Evolutionary conservation across 2,797 vertebrate species (phyloP), one percentile per base, ranked within the genome.

Genomic region (Falco cherrug): DNA sequence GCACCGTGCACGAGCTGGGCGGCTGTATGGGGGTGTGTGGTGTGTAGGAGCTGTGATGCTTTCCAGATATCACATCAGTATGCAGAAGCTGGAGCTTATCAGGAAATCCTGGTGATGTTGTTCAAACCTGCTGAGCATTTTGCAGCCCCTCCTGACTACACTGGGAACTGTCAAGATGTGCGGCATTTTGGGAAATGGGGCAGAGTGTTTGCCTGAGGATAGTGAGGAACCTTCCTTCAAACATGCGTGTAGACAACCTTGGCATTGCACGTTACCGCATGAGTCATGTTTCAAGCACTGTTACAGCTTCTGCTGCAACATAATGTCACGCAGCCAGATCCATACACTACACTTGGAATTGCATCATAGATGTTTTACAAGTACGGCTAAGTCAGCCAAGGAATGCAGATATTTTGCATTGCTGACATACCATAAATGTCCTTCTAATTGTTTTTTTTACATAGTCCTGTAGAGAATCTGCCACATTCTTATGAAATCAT

Each of bases 211-310:
- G 92, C 92, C 84, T 85, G 93, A 77, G 68, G 89, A 29, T 16
- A 87, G 90, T 57, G 14, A 67, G 84, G 92, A 87, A 64, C 65
- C 84, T 81, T 94, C 75, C 86, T 92, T 90, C 78, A 31, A 63
- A 90, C 56, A 17, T 39, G 37, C 6, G 8, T 92, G 95, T 69
- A 75, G 92, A 60, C 68, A 75, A 51, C 81, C 93, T 75, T 92
- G 92, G 69, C 90, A 41, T 83, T 89, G n/a, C 10, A 2, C 61
- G 6, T 70, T 64, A 54, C 53, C 39, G 84, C 43, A 9, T 94
- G 96, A 96, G 84, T 97, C 96, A 95, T 39, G 80, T 76, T 84
- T 51, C 77, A 78, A 17, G 70, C 90, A n/a, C 37, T 86, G 68
- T 24, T 78, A 18, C 6, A 76, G 82, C 80, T 95, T 69, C 61